Base-by-base conservation (phyloP, 2,888 invertebrate genomes). In the Gisinianus flammeolus region DNA sequence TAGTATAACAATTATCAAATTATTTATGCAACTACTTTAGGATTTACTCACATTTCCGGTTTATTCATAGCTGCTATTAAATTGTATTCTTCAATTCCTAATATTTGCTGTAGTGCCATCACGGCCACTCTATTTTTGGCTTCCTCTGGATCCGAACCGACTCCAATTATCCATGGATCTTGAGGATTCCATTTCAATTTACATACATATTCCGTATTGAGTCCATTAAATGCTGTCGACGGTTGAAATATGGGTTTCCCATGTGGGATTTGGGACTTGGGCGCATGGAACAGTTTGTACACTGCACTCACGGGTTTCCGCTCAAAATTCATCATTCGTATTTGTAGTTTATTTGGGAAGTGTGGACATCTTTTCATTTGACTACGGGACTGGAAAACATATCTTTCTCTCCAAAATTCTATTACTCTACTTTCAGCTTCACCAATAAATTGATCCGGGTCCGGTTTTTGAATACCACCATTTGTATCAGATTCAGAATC, bases 41-140 rank as follows among this genome's bases (percentile, higher is more conserved):
- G n/a, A 8, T n/a, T 22, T 22, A 58, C 33, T 12, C 19, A 68
- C 68, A n/a, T 31, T 68, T 68, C 68, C 5, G 33, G 35, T 68
- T 30, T 30, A 22, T 68, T 68, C 33, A 68, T 68, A 19, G 26
- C 35, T 33, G 33, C 31, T 5, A 68, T 68, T 19, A 33, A 22
- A 68, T 6, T 16, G 30, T 33, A 35, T 33, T 68, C 68, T 33
- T 68, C 35, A 30, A 2, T 4, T n/a, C 33, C 22, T 5, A 68
- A 19, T 16, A 68, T 8, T 6, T 35, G 33, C n/a, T 68, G 30
- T 35, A 68, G 22, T 19, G 68, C 31, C 2, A 10, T n/a, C 3
- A 68, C 31, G 8, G 33, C 31, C 5, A n/a, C 68, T 33, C 33
- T 33, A 22, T 68, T 68, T 6, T 30, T 35, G 22, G 68, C 68